Percentiles rank a stretch among this genome's conserved stretches.
Conservation (phyloP, 2,888 invertebrate genomes). For the Trichopoda pennipes region DNA sequence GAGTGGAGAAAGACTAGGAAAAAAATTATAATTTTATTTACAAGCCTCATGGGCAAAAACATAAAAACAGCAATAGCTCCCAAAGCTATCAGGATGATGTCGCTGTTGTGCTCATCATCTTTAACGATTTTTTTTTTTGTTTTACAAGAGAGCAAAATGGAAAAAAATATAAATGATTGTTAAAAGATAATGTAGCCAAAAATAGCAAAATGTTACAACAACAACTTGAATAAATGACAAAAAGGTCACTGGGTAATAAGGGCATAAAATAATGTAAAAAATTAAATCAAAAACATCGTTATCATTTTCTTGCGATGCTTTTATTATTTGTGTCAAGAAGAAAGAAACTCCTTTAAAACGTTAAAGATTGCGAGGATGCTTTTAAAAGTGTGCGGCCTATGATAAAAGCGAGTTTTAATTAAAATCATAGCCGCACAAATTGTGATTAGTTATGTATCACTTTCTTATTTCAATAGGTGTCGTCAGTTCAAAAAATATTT, state of each 20-base stretch:
- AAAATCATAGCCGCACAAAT: too few relatives aligned
- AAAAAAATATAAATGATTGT: slow-evolving; percentile 3
- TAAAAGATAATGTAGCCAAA: slow-evolving; percentile 20
- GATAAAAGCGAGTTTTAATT: too few relatives aligned
- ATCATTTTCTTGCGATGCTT: neutral
- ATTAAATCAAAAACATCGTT: neutral
- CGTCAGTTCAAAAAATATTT: too few relatives aligned
- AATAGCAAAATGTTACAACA: slow-evolving; percentile 4
- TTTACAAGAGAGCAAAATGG: neutral
- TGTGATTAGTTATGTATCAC: too few relatives aligned
- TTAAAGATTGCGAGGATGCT: too few relatives aligned
- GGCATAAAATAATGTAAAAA: slow-evolving; percentile 15
- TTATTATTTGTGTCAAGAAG: neutral
- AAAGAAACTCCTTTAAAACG: neutral
- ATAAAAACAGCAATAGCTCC: slow-evolving; percentile 22
- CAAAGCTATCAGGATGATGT: slow-evolving; percentile 20
- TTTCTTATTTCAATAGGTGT: too few relatives aligned
- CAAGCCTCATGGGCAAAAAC: slow-evolving; percentile 23
- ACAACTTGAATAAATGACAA: neutral
- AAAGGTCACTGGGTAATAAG: slow-evolving; percentile 65
- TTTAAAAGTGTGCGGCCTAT: too few relatives aligned
- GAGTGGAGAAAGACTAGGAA: neutral
- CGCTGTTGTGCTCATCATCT: neutral
- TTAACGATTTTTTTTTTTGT: neutral
- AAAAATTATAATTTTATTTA: slow-evolving; percentile 3